phyloP scores from a whole-genome alignment of 37 sponge, comb jelly and placozoan species.

The Agelas oroides region DNA sequence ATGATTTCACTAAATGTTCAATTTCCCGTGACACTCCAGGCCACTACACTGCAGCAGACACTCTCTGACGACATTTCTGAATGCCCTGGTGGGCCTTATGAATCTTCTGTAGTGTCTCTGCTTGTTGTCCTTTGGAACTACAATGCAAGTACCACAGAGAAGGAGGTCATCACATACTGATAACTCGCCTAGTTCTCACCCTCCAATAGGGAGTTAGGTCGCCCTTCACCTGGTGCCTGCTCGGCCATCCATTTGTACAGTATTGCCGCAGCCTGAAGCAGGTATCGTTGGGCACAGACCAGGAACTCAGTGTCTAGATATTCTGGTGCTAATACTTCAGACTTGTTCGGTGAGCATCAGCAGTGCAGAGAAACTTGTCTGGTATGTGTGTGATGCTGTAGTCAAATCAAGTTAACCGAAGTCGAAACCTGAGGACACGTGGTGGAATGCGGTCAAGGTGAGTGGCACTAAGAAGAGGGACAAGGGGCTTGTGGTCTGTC shows the following conservation, averaged over 20 bases:
- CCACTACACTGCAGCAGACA: background rate
- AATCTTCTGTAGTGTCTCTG: background rate
- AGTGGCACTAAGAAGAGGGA: conserved; percentile 22
- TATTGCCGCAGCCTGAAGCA: background rate
- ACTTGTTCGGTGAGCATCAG: background rate
- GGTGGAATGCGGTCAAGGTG: conserved; percentile 35
- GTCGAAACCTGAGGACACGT: conserved; percentile 25
- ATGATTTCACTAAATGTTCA: background rate
- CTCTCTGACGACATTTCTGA: background rate
- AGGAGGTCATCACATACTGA: conserved; percentile 7
- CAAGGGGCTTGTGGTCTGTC: conserved; percentile 7
- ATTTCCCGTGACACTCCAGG: conserved; percentile 1
- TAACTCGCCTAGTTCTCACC: background rate
- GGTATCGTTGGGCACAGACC: too few relatives aligned
- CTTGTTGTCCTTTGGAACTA: conserved; percentile 18
- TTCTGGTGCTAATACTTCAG: too few relatives aligned
- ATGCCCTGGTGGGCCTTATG: background rate
- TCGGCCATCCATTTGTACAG: conserved; percentile 1
- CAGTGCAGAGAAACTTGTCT: background rate
- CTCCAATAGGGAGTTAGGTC: conserved; percentile 9
- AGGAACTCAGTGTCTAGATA: too few relatives aligned
- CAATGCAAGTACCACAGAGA: conserved; percentile 5
- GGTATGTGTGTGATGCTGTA: conserved; percentile 4
- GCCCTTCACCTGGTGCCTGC: background rate
- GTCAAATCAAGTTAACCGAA: conserved; percentile 28